Evolutionary conservation across 2,113 vertebrate genomes (phyloP).

Genomic region (Fulmarus glacialis): DNA sequence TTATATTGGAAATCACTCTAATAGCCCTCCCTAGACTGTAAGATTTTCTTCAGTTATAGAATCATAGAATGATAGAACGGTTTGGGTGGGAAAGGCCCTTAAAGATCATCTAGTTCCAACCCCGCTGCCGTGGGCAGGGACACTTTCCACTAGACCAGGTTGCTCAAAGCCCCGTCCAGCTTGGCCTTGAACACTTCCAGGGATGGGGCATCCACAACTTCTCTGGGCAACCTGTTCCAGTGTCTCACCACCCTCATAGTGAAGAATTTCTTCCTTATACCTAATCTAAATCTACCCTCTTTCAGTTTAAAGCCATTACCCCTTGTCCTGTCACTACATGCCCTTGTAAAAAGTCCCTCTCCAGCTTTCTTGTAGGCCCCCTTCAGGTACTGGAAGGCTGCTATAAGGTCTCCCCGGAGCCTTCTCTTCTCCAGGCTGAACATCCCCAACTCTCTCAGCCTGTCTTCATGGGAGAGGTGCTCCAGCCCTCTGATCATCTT

Average conservation of each 20-base stretch:
- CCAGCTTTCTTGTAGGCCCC: background rate
- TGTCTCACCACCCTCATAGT: background rate
- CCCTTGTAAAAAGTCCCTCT: background rate
- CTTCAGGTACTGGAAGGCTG: background rate
- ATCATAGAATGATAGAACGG: background rate
- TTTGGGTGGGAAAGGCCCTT: background rate
- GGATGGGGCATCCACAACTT: background rate
- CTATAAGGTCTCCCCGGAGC: background rate
- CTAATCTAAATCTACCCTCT: background rate
- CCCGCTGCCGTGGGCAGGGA: background rate
- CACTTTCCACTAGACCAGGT: background rate
- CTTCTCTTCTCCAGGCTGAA: background rate
- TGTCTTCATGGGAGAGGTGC: background rate
- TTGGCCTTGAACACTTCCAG: background rate
- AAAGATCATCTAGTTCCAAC: background rate
- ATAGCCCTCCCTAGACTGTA: background rate
- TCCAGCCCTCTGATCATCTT: background rate
- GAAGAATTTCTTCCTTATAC: background rate
- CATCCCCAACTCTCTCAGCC: background rate
- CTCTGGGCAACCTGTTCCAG: background rate
- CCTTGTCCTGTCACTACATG: background rate
- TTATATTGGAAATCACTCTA: background rate
- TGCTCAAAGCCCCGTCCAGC: background rate
- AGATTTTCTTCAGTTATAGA: background rate
- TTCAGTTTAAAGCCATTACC: background rate